Evolutionary conservation across 2,888 invertebrate genomes (phyloP), one percentile per base, ranked within the genome.

Genomic region (Hipparchia semele): DNA sequence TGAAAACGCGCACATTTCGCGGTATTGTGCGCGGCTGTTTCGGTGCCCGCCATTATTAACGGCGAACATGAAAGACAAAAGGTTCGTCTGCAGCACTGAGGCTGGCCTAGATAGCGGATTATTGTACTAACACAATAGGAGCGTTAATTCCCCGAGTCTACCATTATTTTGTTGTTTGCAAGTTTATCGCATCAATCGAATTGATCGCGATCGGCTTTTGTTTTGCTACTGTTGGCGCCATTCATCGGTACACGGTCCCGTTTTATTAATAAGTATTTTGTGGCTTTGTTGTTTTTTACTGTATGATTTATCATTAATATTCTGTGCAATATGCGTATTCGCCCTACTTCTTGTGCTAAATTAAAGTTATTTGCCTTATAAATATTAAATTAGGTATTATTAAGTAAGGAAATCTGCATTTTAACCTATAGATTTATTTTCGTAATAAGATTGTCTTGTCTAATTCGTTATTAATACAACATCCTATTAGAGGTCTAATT

Each of bases 21-120:
- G 92, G 93, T 89, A 93, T 94, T 93, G 93, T 93, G 90, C 92
- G 91, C 92, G 91, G 92, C 91, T 93, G 93, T 94, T 93, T 93
- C 93, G 93, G 93, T 87, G 93, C 90, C 90, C 92, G 92, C 91
- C 92, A 93, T 93, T 93, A 93, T 93, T 93, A 93, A 93, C 93
- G 91, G 92, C 91, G 93, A 93, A 93, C 93, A 94, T 93, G 94
- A 92, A 92, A 94, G 94, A 94, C 94, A 94, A 94, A 94, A 94
- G 94, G 92, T 92, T 92, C 91, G 92, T 93, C 93, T 94, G 92
- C 93, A 92, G 93, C 90, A 91, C 93, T 91, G 93, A 91, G 89
- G 90, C 93, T 93, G 94, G 92, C 94, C 94, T 94, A 94, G 93
- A 94, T 94, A 93, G 91, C 90, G 89, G 93, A 94, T 94, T 94